Evolutionary conservation across 2,113 vertebrate genomes (phyloP), one percentile per base, ranked within the genome.

Genomic region (Odocoileus virginianus): DNA sequence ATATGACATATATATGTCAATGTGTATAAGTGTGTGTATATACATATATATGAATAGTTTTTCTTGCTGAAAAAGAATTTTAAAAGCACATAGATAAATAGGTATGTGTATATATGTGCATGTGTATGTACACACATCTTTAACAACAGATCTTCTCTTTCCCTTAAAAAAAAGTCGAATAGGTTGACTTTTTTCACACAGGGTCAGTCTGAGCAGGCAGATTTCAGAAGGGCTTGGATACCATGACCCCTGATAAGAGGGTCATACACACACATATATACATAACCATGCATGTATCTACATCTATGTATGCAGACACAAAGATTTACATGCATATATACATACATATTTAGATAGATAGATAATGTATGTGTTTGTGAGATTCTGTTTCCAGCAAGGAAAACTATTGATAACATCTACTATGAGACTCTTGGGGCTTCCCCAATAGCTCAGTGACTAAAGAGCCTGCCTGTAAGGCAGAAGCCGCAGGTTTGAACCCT

Each of bases 321-420:
- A 15, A 28, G 2, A 78, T 28, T 30, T 30, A 47, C 27, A 16
- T 7, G 16, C 14, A 47, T 47, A 40, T 74, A 67, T n/a, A 28
- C 27, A 47, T 74, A 40, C 67, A 74, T 74, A 74, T 43, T 21
- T 33, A 81, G 78, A 82, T 23, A 78, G 40, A 1, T 4, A 55
- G 33, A 54, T 55, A 83, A 25, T 23, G 54, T 58, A 19, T 11
- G 43, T 25, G 28, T 28, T 55, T 43, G 28, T 55, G 45, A 60
- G 88, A 90, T 83, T 92, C 25, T 1, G 0, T 94, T n/a, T 96
- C 92, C 94, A 97, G 94, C 93, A 91, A 91, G 96, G 94, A 98
- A 97, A 97, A 91, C 94, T 97, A 97, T 95, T 96, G 92, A 97
- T 97, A 92, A 61, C 97, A 97, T 98, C 98, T 97, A 97, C 96